Conservation (phyloP, 1,140 invertebrate genomes). For the Harlomillsia oculata region DNA sequence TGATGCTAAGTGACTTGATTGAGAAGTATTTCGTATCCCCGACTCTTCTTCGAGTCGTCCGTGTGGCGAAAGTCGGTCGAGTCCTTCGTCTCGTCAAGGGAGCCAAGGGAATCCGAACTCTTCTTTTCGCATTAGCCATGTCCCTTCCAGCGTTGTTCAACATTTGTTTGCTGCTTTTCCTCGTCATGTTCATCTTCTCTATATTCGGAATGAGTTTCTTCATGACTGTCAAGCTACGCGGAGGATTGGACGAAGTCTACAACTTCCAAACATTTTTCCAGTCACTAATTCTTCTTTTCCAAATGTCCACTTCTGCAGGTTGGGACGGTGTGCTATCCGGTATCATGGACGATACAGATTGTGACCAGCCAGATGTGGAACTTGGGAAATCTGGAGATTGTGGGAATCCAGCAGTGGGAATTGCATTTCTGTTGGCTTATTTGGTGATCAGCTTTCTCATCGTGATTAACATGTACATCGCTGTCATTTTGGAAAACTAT, state of each 20-base stretch:
- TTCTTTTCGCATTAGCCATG: constrained; percentile 94
- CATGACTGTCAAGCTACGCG: constrained; percentile 91
- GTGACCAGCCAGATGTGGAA: constrained; percentile 72
- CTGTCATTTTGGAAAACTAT: constrained; percentile 97
- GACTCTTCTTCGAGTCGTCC: constrained; percentile 87
- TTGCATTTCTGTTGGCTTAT: constrained; percentile 87
- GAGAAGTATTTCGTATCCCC: constrained; percentile 96
- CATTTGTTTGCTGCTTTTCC: constrained; percentile 91
- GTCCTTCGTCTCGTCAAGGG: constrained; percentile 93
- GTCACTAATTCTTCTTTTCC: constrained; percentile 94
- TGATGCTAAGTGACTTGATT: constrained; percentile 89
- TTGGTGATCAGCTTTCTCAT: constrained; percentile 96
- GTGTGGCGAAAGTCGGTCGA: constrained; percentile 94
- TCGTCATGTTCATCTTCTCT: constrained; percentile 98
- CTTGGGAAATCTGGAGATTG: constrained; percentile 80
- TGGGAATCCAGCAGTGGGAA: constrained; percentile 81
- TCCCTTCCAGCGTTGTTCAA: constrained; percentile 96
- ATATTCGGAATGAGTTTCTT: constrained; percentile 97
- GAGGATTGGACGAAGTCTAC: constrained; percentile 90
- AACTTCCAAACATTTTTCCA: constrained; percentile 98
- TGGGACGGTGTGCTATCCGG: constrained; percentile 94
- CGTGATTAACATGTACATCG: constrained; percentile 99
- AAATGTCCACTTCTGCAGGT: constrained; percentile 58
- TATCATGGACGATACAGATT: constrained; percentile 88
- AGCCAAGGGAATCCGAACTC: constrained; percentile 91